Percentiles rank a stretch among this genome's conserved stretches.
Evolutionary conservation across 2,888 invertebrate genomes (phyloP).

Genomic region (Leucophenga montana): DNA sequence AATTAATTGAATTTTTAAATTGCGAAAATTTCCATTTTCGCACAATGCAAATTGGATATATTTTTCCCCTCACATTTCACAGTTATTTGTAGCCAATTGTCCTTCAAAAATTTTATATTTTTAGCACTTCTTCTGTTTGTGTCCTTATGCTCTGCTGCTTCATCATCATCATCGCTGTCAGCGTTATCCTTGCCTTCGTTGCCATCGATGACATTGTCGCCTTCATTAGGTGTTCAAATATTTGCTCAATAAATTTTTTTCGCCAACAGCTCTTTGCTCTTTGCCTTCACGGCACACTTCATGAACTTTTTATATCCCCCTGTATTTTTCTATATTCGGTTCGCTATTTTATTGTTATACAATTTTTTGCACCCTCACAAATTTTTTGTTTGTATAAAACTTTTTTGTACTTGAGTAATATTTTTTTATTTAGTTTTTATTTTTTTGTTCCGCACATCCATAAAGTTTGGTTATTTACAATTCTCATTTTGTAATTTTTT

Average conservation of each 20-base stretch:
- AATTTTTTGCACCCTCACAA: conserved; percentile 5
- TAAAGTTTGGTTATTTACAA: conserved; percentile 28
- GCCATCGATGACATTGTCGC: conserved; percentile 3
- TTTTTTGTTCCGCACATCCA: not conserved
- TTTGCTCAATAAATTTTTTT: conserved; percentile 46
- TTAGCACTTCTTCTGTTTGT: not conserved
- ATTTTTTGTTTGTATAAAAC: conserved; percentile 15
- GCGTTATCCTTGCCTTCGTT: not conserved
- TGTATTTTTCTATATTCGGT: not conserved
- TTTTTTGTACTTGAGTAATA: conserved; percentile 24
- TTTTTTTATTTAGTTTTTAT: conserved; percentile 6
- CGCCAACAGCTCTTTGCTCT: not conserved
- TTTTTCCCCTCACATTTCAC: too few species aligned
- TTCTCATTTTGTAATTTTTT: conserved; percentile 21
- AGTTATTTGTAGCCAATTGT: too few species aligned
- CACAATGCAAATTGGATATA: too few species aligned
- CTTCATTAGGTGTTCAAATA: conserved; percentile 47
- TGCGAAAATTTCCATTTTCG: too few species aligned
- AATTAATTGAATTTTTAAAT: not conserved
- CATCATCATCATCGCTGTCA: too few species aligned
- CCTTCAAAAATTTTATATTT: not conserved
- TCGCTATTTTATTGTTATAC: not conserved
- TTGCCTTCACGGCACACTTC: not conserved
- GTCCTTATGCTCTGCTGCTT: too few species aligned
- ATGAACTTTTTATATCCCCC: not conserved